Percentiles rank a stretch among this genome's conserved stretches.
phyloP scores from a whole-genome alignment of 2,888 invertebrate genomes.

The Orthosia gracilis region DNA sequence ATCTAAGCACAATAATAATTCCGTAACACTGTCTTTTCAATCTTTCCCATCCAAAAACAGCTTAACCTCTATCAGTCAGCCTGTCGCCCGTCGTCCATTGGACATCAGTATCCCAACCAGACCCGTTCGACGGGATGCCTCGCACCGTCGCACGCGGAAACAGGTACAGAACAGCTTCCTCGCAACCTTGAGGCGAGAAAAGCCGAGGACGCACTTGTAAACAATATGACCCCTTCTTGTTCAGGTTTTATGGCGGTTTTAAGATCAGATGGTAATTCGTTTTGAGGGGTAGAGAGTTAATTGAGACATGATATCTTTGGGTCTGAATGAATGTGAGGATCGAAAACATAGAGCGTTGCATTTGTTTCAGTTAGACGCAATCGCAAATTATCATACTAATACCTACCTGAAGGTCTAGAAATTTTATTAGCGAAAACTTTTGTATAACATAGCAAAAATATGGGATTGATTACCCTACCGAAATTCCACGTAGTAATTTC shows the following conservation, averaged over 20 bases:
- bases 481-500: no score
- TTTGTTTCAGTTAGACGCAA: no score
- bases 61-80: constrained; percentile 37
- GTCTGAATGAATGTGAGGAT: background rate
- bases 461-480: no score
- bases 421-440: background rate
- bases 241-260: constrained; percentile 30
- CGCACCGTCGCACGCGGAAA: constrained; percentile 61
- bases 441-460: no score
- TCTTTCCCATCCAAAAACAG: background rate
- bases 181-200: constrained; percentile 37
- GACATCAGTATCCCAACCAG: constrained; percentile 35
- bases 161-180: constrained; percentile 64
- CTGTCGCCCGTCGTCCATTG: constrained; percentile 11
- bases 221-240: constrained; percentile 22
- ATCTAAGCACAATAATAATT: background rate
- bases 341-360: no score
- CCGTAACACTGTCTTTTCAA: background rate
- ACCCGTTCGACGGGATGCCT: constrained; percentile 65
- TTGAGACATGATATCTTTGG: background rate
- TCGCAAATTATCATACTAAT: no score
- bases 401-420: background rate
- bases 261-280: background rate
- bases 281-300: background rate
- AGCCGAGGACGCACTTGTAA: constrained; percentile 53